Evolutionary conservation across 2,797 vertebrate species (phyloP).

Genomic region (Myotis daubentonii): DNA sequence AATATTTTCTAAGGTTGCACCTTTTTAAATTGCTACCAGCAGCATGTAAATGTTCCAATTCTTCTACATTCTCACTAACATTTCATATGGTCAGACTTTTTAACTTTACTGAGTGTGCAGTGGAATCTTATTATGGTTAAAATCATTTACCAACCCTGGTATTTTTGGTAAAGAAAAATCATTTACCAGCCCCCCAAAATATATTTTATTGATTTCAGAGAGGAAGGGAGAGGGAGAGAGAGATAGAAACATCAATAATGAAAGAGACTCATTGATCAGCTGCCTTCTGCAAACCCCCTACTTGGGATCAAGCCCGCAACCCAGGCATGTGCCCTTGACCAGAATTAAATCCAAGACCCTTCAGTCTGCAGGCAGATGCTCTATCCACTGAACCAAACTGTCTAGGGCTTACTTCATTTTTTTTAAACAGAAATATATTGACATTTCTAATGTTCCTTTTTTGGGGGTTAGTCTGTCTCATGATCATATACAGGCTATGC

Average conservation of each 20-base stretch:
- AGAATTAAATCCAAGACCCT: no score
- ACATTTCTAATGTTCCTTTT: conserved; percentile 10
- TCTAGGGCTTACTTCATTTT: not conserved
- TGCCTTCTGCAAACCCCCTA: no score
- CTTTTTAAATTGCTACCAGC: not conserved
- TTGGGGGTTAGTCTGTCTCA: not conserved
- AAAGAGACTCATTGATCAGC: no score
- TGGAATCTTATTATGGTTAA: not conserved
- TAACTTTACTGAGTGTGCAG: not conserved
- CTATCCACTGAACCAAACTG: no score
- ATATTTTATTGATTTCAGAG: no score
- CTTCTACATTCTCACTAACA: not conserved
- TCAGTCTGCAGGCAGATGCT: no score
- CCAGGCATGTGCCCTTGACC: no score
- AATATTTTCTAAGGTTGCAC: conserved; percentile 7
- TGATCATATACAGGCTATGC: not conserved
- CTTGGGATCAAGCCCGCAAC: no score
- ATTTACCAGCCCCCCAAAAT: not conserved
- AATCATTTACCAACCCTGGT: not conserved
- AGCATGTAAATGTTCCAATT: not conserved
- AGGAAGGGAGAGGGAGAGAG: no score
- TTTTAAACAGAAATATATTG: not conserved
- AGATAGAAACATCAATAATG: no score
- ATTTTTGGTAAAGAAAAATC: not conserved
- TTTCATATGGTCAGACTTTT: not conserved